phyloP scores from a whole-genome alignment of 2,888 invertebrate species.

The Lottia gigantea region DNA sequence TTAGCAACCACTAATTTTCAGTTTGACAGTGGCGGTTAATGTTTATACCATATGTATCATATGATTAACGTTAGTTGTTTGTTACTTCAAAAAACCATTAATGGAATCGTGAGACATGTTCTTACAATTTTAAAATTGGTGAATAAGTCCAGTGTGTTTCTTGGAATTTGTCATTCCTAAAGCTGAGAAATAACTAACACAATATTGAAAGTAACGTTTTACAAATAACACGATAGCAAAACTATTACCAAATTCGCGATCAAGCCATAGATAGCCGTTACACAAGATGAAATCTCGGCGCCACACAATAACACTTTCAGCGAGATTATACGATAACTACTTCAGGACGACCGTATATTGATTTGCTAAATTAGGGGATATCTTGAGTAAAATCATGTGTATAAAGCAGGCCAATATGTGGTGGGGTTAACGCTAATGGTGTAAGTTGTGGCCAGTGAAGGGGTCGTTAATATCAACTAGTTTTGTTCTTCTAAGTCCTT shows the following conservation, averaged over 20 bases:
- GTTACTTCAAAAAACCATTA: no score
- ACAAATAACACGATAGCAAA: slow-evolving; percentile 17
- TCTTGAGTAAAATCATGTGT: not conserved
- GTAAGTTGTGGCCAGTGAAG: not conserved
- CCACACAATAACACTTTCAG: slow-evolving; percentile 16
- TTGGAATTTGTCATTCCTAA: no score
- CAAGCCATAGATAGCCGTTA: slow-evolving; percentile 11
- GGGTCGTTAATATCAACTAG: not conserved
- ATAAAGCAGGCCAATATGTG: not conserved
- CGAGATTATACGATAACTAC: slow-evolving; percentile 17
- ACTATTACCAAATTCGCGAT: slow-evolving; percentile 16
- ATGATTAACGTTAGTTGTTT: no score
- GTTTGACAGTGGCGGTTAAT: no score
- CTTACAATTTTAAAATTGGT: no score
- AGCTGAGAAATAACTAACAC: no score
- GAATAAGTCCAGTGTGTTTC: no score
- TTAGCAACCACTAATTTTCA: no score
- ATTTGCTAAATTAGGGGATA: slow-evolving; percentile 17
- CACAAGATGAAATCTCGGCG: slow-evolving; percentile 18
- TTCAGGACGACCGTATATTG: slow-evolving; percentile 14
- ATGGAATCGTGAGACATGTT: no score
- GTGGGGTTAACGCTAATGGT: no score
- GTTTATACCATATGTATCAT: no score
- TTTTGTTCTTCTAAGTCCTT: not conserved
- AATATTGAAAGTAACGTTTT: slow-evolving; percentile 1